A percentile compares a stretch with the other conserved stretches of the same genome.
Conservation (phyloP, 2,113 vertebrate genomes). For the Pteronura brasiliensis region DNA sequence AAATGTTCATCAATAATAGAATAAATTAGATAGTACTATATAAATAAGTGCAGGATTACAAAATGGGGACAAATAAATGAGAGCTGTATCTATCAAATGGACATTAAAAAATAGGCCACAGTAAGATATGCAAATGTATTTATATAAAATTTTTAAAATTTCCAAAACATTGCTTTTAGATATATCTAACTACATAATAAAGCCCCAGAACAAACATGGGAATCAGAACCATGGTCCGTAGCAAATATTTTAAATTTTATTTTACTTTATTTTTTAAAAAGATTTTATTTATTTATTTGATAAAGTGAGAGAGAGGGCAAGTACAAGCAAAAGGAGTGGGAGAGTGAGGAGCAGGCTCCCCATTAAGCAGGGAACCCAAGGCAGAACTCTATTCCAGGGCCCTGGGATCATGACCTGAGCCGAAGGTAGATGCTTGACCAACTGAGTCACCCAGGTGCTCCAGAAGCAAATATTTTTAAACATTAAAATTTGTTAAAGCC, state of each 20-base stretch:
- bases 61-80: not conserved
- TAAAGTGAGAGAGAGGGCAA: not conserved
- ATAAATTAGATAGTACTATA: not conserved
- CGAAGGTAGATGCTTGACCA: accelerated
- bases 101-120: not conserved
- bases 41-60: not conserved
- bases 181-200: not conserved
- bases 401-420: not conserved
- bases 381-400: not conserved
- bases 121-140: not conserved
- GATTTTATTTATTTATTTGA: not conserved
- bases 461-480: slow-evolving; percentile 17
- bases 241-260: not conserved
- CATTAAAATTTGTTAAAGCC: not conserved
- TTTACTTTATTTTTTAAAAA: not conserved
- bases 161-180: not conserved
- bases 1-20: not conserved
- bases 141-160: not conserved
- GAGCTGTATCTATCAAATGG: not conserved
- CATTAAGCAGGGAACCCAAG: not conserved
- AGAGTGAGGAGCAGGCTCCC: not conserved
- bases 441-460: not conserved
- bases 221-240: not conserved
- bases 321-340: no score
- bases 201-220: not conserved